Evolutionary conservation across 1,140 invertebrate species (phyloP).

Genomic region (Rhyzopertha dominica): DNA sequence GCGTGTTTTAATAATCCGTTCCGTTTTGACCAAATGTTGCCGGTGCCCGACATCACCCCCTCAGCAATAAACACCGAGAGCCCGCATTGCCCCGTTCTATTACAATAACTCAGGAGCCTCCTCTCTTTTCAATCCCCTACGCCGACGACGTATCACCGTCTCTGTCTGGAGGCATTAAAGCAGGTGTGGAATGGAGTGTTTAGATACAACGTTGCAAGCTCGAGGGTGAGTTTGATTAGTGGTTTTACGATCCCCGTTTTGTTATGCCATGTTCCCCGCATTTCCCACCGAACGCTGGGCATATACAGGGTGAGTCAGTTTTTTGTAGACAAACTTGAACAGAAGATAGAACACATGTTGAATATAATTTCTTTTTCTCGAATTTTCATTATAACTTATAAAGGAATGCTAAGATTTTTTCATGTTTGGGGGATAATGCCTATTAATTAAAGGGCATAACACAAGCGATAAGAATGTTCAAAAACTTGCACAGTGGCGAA

Average conservation of each 20-base stretch:
- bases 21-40: constrained; percentile 18
- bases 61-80: constrained; percentile 17
- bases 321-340: too few relatives aligned
- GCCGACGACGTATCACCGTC: too few relatives aligned
- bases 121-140: too few relatives aligned
- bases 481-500: too few relatives aligned
- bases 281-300: background rate
- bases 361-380: too few relatives aligned
- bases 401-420: too few relatives aligned
- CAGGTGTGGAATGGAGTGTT: constrained; percentile 32
- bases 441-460: too few relatives aligned
- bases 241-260: constrained; percentile 26
- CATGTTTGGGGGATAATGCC: too few relatives aligned
- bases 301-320: background rate
- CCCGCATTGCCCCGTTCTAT: constrained; percentile 3
- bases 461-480: too few relatives aligned
- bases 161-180: constrained; percentile 21
- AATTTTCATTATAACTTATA: too few relatives aligned
- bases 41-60: constrained; percentile 12
- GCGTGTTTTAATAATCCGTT: too few relatives aligned
- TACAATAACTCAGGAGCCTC: constrained; percentile 18
- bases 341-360: too few relatives aligned
- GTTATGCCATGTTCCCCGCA: constrained; percentile 22
- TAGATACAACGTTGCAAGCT: constrained; percentile 26
- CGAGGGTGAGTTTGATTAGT: constrained; percentile 33